A percentile compares a stretch with the other conserved stretches of the same genome.
Evolutionary conservation across 1,140 invertebrate genomes (phyloP).

Genomic region (Notospermus geniculatus): DNA sequence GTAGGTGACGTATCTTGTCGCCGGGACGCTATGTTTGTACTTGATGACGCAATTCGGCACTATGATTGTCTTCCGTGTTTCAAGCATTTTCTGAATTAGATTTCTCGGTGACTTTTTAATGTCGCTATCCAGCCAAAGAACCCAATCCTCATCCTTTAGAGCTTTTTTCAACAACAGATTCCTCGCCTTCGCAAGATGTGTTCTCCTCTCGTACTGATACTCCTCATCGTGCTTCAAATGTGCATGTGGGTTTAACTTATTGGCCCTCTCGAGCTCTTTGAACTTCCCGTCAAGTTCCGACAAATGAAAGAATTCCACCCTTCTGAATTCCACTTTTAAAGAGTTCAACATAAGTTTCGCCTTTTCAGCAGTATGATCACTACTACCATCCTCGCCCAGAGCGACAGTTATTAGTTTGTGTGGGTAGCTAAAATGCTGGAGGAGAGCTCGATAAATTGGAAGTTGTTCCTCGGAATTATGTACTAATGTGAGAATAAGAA

Average conservation of each 20-base stretch:
- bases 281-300: neutral
- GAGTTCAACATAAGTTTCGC: conserved; percentile 7
- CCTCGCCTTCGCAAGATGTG: conserved; percentile 18
- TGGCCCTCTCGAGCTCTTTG: neutral
- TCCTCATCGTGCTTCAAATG: conserved; percentile 7
- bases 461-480: conserved; percentile 10
- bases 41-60: conserved; percentile 17
- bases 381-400: conserved; percentile 21
- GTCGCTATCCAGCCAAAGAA: conserved; percentile 27
- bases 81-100: conserved; percentile 20
- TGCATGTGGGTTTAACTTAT: neutral
- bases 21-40: conserved; percentile 8
- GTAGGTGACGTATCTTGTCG: conserved; percentile 11
- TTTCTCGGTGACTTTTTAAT: conserved; percentile 16
- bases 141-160: conserved; percentile 18
- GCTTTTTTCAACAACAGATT: conserved; percentile 19
- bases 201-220: conserved; percentile 16
- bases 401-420: conserved; percentile 16
- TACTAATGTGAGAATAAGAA: conserved; percentile 20
- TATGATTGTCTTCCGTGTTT: conserved; percentile 14
- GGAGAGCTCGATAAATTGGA: conserved; percentile 6
- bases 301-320: conserved; percentile 9
- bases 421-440: conserved; percentile 22
- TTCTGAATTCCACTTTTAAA: neutral
- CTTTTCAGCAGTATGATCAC: conserved; percentile 12